Evolutionary conservation across 2,113 vertebrate species (phyloP).

Genomic region (Otus sunia): DNA sequence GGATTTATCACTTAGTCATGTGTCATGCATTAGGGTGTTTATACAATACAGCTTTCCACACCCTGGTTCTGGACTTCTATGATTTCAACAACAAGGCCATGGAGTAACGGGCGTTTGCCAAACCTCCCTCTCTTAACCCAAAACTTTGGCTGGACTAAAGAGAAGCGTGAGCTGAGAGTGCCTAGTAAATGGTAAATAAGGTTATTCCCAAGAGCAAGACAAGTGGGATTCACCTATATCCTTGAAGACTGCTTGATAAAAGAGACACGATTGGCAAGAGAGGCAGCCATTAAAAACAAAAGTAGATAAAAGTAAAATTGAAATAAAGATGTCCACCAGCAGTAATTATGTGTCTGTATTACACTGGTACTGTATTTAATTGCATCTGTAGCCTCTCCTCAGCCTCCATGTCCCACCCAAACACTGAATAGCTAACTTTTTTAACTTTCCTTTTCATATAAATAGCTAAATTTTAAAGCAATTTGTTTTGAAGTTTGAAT

Average conservation of each 20-base stretch:
- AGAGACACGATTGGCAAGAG: not conserved
- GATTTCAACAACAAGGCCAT: conserved; percentile 68
- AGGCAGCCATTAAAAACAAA: not conserved
- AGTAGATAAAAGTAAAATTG: not conserved
- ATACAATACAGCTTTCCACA: conserved; percentile 75
- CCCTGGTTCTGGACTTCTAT: conserved; percentile 62
- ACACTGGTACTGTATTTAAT: not conserved
- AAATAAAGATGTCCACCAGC: not conserved
- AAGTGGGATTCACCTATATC: not conserved
- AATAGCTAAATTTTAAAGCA: not conserved
- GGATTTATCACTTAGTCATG: conserved; percentile 78
- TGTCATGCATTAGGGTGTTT: conserved; percentile 78
- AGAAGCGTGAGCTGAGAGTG: not conserved
- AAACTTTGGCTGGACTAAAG: not conserved
- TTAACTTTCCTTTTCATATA: not conserved
- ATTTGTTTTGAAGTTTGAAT: not conserved
- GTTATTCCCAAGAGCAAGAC: not conserved
- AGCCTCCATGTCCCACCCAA: not conserved
- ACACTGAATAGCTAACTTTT: not conserved
- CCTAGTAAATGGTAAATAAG: not conserved
- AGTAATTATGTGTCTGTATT: not conserved
- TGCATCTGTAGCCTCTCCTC: not conserved
- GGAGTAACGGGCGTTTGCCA: conserved; percentile 31
- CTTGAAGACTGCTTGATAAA: not conserved
- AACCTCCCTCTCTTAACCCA: not conserved